These are phyloP conservation scores for Heliconius eleuchia DNA, from an alignment of 1,140 invertebrate species.

Conservation along the genomic window DNA sequence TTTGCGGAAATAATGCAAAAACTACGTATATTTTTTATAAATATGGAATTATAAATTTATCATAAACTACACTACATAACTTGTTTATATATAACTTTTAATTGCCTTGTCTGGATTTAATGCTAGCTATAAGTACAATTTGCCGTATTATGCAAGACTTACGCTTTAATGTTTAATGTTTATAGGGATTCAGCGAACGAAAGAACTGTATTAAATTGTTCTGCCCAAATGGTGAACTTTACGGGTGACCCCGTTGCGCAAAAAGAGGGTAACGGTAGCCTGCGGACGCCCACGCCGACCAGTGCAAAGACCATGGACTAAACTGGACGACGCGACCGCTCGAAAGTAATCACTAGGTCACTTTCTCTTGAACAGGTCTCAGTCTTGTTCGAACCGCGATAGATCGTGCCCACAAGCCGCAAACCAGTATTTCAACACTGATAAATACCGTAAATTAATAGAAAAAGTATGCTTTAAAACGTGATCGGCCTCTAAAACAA, in stretches of 20 bases:
- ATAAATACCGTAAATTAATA: slow-evolving; percentile 33
- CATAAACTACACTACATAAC: slow-evolving; percentile 10
- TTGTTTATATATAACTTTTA: slow-evolving; percentile 21
- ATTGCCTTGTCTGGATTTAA: slow-evolving; percentile 12
- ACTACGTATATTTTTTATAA: background rate
- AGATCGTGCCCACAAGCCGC: slow-evolving; percentile 23
- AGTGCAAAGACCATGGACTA: slow-evolving; percentile 31
- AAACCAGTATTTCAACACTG: slow-evolving; percentile 20
- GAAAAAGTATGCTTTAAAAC: slow-evolving; percentile 27
- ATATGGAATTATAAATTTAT: slow-evolving; percentile 5
- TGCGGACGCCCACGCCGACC: slow-evolving; percentile 39
- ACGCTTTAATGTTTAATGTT: background rate
- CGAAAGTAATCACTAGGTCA: slow-evolving; percentile 74
- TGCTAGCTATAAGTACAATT: slow-evolving; percentile 14
- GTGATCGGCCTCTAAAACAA: slow-evolving; percentile 36
- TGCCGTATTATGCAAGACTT: slow-evolving; percentile 12
- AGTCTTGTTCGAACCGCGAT: slow-evolving; percentile 40
- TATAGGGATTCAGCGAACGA: background rate
- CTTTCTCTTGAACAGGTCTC: slow-evolving; percentile 75
- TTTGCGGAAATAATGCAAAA: background rate
- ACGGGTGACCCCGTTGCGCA: slow-evolving; percentile 55
- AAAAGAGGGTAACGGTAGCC: slow-evolving; percentile 70
- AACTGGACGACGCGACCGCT: slow-evolving; percentile 52
- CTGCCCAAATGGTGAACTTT: slow-evolving; percentile 51
- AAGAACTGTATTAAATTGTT: slow-evolving; percentile 29